Evolutionary conservation across 2,888 invertebrate genomes (phyloP).

Genomic region (Ectemnius cavifrons): DNA sequence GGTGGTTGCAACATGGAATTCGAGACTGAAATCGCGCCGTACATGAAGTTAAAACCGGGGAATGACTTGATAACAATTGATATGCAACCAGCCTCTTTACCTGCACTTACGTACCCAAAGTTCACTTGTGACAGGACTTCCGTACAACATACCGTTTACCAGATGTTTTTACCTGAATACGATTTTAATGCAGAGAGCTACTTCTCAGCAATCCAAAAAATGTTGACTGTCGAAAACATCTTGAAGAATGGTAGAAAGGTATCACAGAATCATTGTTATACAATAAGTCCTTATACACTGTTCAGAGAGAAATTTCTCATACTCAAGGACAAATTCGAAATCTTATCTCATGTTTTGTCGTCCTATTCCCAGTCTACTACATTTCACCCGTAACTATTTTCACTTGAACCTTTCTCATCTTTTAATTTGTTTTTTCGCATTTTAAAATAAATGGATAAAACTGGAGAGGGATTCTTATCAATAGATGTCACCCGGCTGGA

Average conservation of each 20-base stretch:
- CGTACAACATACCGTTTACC: constrained; percentile 81
- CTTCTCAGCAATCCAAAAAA: constrained; percentile 81
- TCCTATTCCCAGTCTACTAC: no score
- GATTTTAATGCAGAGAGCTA: constrained; percentile 81
- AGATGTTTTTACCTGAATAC: constrained; percentile 82
- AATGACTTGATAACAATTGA: constrained; percentile 80
- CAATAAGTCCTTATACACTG: no score
- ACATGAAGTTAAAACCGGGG: constrained; percentile 78
- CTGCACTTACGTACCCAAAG: constrained; percentile 45
- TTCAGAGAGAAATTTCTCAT: no score
- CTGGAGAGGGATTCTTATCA: no score
- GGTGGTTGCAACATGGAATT: constrained; percentile 89
- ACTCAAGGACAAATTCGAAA: no score
- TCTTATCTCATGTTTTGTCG: no score
- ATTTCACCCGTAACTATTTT: no score
- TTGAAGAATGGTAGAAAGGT: constrained; percentile 80
- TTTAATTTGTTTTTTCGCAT: no score
- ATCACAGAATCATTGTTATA: constrained; percentile 27
- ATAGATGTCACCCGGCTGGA: no score
- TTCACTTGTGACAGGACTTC: constrained; percentile 73
- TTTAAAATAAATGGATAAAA: no score
- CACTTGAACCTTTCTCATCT: no score
- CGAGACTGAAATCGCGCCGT: constrained; percentile 82
- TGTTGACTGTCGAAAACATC: constrained; percentile 82
- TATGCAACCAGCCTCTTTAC: constrained; percentile 79